Percentiles rank a stretch among this genome's conserved stretches.
Evolutionary conservation across 2,888 invertebrate species (phyloP).

Genomic region (Mythimna loreyi): DNA sequence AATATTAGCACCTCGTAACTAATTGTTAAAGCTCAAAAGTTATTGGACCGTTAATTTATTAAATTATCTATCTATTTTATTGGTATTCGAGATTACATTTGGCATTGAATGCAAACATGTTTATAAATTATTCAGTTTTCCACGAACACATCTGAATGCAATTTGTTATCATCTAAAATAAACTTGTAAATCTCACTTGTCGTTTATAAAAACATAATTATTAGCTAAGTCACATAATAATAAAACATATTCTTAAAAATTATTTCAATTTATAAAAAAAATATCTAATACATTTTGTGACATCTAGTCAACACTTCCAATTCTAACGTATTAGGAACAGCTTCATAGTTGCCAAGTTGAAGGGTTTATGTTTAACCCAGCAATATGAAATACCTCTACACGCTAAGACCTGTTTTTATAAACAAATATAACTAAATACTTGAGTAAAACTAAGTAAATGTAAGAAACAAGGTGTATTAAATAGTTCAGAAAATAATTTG

Average conservation of each 20-base stretch:
- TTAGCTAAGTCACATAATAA: conserved; percentile 68
- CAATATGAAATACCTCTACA: conserved; percentile 22
- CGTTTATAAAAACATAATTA: conserved; percentile 72
- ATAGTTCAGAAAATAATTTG: no score
- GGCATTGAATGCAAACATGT: conserved; percentile 59
- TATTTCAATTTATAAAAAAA: conserved; percentile 66
- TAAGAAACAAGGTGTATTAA: no score
- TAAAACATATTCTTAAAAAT: conserved; percentile 76
- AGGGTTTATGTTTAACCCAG: conserved; percentile 13
- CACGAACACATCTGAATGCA: conserved; percentile 54
- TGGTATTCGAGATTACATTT: conserved; percentile 67
- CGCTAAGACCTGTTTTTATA: no score
- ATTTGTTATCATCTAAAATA: conserved; percentile 60
- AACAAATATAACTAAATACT: no score
- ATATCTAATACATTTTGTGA: conserved; percentile 72
- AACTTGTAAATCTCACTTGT: conserved; percentile 75
- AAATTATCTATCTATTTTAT: conserved; percentile 50
- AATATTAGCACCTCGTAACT: conserved; percentile 74
- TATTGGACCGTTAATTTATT: conserved; percentile 66
- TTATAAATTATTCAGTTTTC: conserved; percentile 55
- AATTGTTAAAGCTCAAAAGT: conserved; percentile 66
- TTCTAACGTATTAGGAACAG: conserved; percentile 20
- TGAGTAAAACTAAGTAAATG: no score
- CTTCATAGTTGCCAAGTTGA: conserved; percentile 4
- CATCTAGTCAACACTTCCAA: conserved; percentile 52